Evolutionary conservation across 2,888 invertebrate species (phyloP), one percentile per base, ranked within the genome.

Genomic region (Acrocyrtus sp.): DNA sequence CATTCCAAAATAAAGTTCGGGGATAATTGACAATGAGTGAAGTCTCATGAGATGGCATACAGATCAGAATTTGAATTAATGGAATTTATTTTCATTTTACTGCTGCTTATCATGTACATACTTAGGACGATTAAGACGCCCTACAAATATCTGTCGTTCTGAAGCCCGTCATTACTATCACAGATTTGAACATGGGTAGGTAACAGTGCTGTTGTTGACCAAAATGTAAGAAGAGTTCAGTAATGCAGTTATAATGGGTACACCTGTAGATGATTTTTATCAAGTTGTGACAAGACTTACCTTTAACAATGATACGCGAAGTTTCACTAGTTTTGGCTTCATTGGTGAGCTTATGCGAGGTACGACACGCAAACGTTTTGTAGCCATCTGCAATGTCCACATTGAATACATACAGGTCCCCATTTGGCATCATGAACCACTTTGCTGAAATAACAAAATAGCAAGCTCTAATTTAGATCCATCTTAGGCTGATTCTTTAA

Each of bases 371-470:
- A 86, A 93, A 95, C 80, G 89, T 89, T 83, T 90, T 90, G 85
- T 91, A 91, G 68, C 91, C 91, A 85, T 95, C 94, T 78, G 89
- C 88, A 61, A 91, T 88, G 70, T 90, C 90, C 74, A 92, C 92
- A 81, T 91, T 89, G 84, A 91, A 91, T 84, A 95, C 91, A 86
- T 93, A 93, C 78, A 95, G 86, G 81, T 94, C 93, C 17, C 95
- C 95, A 83, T 91, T 92, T 80, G 90, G 89, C 75, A 94, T 86
- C 58, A 93, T 89, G 80, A 91, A 90, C 85, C 92, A 92, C 84
- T 92, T 92, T 39, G 80, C 80, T 80, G 74, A 8, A 41, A 41
- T 8, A 43, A 56, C 39, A 24, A 69, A 60, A 60, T 50, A 19
- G 10, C 57, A 58, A 26, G n/a, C n/a, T n/a, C n/a, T n/a, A n/a